Evolutionary conservation across 2,888 invertebrate species (phyloP).

Genomic region (Drosophila kambysellisi): DNA sequence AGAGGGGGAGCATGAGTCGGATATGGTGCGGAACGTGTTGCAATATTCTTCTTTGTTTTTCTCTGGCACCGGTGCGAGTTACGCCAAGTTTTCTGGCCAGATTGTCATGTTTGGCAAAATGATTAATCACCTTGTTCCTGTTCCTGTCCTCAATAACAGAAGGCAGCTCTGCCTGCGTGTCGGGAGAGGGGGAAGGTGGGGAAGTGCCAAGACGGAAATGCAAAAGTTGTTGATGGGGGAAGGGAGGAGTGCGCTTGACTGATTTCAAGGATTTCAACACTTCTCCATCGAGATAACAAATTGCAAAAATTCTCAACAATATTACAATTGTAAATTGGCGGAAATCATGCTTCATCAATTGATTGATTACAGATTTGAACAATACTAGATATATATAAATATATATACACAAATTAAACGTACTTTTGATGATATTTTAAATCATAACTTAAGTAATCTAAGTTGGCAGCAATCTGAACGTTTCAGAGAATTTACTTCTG

Average conservation of each 20-base stretch:
- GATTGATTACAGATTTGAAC: constrained; percentile 40
- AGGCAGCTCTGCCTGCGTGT: neutral
- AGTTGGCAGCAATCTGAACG: neutral
- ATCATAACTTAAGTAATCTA: neutral
- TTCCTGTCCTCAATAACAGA: constrained; percentile 27
- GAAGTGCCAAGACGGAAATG: constrained; percentile 57
- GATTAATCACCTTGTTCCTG: constrained; percentile 79
- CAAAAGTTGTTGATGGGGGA: constrained; percentile 36
- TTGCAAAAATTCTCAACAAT: constrained; percentile 12
- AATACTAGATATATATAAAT: neutral
- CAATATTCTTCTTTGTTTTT: constrained; percentile 9
- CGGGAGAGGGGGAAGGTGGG: neutral
- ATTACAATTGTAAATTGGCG: constrained; percentile 16
- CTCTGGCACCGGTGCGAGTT: constrained; percentile 40
- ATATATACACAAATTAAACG: neutral
- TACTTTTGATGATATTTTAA: neutral
- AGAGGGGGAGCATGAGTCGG: neutral
- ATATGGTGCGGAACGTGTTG: constrained; percentile 22
- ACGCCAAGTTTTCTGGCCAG: constrained; percentile 68
- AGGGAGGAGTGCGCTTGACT: constrained; percentile 2
- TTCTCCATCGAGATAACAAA: constrained; percentile 32
- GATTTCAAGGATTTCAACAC: constrained; percentile 24
- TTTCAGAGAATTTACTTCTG: neutral
- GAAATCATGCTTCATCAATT: constrained; percentile 17
- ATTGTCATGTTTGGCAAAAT: constrained; percentile 73